Conservation (phyloP, 2,797 vertebrate species). For the Poecilia velifera region DNA sequence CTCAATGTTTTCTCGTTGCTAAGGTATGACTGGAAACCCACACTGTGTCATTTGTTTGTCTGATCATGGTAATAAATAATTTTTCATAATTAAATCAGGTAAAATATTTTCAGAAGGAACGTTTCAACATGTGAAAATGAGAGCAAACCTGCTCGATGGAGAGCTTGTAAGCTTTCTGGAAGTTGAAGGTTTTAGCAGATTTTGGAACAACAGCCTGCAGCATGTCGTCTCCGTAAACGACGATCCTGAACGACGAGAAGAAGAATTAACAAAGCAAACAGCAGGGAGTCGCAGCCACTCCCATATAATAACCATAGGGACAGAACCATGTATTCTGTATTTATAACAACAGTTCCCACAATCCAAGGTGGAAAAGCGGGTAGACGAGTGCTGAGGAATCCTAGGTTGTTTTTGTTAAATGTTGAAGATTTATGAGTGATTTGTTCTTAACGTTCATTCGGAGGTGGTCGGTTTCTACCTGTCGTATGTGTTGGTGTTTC, state of each 20-base stretch:
- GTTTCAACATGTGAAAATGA: too few species aligned
- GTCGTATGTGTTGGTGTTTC: constrained; percentile 81
- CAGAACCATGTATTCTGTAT: background rate
- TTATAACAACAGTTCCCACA: background rate
- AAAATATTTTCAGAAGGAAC: background rate
- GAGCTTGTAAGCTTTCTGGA: constrained; percentile 70
- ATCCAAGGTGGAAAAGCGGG: too few species aligned
- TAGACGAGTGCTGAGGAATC: too few species aligned
- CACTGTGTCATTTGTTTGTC: background rate
- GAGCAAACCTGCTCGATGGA: constrained; percentile 57
- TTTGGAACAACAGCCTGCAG: constrained; percentile 62
- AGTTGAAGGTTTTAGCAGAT: constrained; percentile 82
- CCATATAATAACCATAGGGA: background rate
- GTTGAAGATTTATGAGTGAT: background rate
- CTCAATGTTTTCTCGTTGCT: background rate
- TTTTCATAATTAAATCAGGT: background rate
- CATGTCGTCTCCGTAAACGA: constrained; percentile 79
- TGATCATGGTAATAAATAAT: background rate
- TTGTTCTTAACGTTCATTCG: background rate
- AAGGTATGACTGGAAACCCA: background rate
- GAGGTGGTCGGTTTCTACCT: constrained; percentile 55
- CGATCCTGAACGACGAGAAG: constrained; percentile 67
- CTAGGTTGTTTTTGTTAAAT: background rate
- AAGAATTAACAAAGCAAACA: background rate
- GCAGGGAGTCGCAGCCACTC: background rate